phyloP scores from a whole-genome alignment of 2,888 invertebrate genomes.

The Limenitis camilla region DNA sequence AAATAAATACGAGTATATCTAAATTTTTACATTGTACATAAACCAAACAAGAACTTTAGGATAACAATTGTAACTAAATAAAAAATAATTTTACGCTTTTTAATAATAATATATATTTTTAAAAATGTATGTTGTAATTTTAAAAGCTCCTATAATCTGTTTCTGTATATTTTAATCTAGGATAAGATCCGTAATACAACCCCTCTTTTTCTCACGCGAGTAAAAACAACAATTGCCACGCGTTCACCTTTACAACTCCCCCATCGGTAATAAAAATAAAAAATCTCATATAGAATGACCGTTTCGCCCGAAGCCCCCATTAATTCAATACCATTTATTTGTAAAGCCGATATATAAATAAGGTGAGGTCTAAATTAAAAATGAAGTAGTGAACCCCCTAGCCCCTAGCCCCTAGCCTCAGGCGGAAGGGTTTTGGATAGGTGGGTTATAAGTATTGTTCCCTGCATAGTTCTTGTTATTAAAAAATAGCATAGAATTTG shows the following conservation, averaged over 20 bases:
- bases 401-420: conserved; percentile 27
- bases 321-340: conserved; percentile 38
- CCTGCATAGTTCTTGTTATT: not conserved
- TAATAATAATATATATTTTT: too few relatives aligned
- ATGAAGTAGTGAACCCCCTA: conserved; percentile 34
- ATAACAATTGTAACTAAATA: too few relatives aligned
- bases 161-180: not conserved
- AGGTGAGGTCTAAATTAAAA: conserved; percentile 39
- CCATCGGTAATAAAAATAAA: conserved; percentile 19
- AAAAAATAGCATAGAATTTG: not conserved
- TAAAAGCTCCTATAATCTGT: too few relatives aligned
- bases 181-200: not conserved
- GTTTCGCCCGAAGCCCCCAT: conserved; percentile 35
- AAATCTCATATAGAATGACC: conserved; percentile 32
- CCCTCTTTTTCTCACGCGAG: not conserved
- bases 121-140: too few relatives aligned
- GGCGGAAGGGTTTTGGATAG: conserved; percentile 25
- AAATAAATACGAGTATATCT: too few relatives aligned
- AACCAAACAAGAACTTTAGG: too few relatives aligned
- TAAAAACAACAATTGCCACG: conserved; percentile 17
- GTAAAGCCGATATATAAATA: conserved; percentile 36
- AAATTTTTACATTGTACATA: too few relatives aligned
- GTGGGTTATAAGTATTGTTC: not conserved
- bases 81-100: too few relatives aligned
- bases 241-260: conserved; percentile 16